phyloP scores from a whole-genome alignment of 2,888 invertebrate genomes.

The Patella pellucida region DNA sequence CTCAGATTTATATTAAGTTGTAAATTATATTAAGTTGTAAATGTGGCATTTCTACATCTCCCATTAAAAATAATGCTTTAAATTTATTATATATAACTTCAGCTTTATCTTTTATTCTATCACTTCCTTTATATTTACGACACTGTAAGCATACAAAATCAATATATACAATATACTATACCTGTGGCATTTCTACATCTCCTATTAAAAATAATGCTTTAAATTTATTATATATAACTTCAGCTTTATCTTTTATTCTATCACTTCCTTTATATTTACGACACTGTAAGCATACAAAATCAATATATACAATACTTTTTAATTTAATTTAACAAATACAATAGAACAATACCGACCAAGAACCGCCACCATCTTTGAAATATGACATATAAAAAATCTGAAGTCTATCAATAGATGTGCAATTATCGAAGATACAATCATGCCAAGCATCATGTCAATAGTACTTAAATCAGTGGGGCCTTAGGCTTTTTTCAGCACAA shows the following conservation, averaged over 20 bases:
- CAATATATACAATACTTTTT: too few relatives aligned
- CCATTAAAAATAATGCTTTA: constrained; percentile 67
- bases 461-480: too few relatives aligned
- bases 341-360: too few relatives aligned
- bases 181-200: constrained; percentile 54
- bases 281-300: constrained; percentile 55
- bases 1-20: constrained; percentile 19
- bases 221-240: constrained; percentile 70
- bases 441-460: too few relatives aligned
- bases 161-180: constrained; percentile 22
- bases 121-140: constrained; percentile 69
- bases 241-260: constrained; percentile 68
- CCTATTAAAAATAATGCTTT: constrained; percentile 67
- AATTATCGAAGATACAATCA: too few relatives aligned
- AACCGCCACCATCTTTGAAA: too few relatives aligned
- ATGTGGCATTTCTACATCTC: constrained; percentile 54
- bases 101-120: constrained; percentile 67
- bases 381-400: too few relatives aligned
- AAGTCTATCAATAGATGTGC: too few relatives aligned
- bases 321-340: too few relatives aligned
- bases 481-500: too few relatives aligned
- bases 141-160: constrained; percentile 54
- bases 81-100: constrained; percentile 71
- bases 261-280: constrained; percentile 69
- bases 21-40: constrained; percentile 11